Percentiles rank a stretch among this genome's conserved stretches.
Evolutionary conservation across 2,113 vertebrate species (phyloP).

Genomic region (Merops nubicus): DNA sequence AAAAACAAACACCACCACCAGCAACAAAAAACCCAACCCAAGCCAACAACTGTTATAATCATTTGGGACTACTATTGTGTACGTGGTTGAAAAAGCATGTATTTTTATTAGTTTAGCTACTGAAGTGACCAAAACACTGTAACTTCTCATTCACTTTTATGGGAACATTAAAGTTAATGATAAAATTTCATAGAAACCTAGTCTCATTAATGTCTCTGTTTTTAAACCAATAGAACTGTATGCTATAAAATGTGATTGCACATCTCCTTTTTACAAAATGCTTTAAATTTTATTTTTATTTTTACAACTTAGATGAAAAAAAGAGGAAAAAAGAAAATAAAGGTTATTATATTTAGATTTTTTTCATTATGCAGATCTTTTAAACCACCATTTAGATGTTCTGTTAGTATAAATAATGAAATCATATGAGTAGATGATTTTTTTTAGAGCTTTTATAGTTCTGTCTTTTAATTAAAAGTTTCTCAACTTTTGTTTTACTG

Average conservation of each 20-base stretch:
- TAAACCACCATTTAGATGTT: not conserved
- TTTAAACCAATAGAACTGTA: not conserved
- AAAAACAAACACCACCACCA: too few species aligned
- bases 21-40: too few species aligned
- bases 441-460: not conserved
- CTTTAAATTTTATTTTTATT: not conserved
- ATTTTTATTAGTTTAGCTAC: constrained; percentile 17
- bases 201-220: not conserved
- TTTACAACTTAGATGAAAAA: not conserved
- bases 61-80: not conserved
- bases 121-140: not conserved
- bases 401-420: not conserved
- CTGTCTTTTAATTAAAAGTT: not conserved
- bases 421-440: not conserved
- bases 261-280: not conserved
- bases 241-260: not conserved
- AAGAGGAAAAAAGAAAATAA: not conserved
- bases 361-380: not conserved
- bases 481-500: not conserved
- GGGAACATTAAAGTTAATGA: constrained; percentile 7
- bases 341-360: not conserved
- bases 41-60: not conserved
- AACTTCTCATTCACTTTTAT: constrained; percentile 10
- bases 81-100: not conserved
- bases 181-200: not conserved